Conservation (phyloP, 2,888 invertebrate species). For the Apodemia mormo region DNA sequence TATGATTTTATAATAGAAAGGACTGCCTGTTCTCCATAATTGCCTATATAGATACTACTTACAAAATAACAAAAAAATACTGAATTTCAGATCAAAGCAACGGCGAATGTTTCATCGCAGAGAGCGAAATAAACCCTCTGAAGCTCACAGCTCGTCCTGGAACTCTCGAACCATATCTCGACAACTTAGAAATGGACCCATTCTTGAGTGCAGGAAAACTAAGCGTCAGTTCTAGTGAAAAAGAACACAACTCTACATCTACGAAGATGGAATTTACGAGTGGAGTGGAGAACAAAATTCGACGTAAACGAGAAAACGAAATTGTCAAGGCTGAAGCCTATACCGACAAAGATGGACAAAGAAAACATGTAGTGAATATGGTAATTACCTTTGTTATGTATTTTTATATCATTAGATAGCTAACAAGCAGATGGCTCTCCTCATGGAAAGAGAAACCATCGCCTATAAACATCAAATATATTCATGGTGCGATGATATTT, state of each 20-base stretch:
- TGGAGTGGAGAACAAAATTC: conserved; percentile 64
- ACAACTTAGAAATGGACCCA: conserved; percentile 74
- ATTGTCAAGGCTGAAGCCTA: conserved; percentile 87
- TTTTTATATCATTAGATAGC: no score
- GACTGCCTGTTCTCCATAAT: no score
- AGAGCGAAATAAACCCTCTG: conserved; percentile 85
- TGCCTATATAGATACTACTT: background rate
- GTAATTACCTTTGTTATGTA: conserved; percentile 62
- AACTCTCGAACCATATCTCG: conserved; percentile 67
- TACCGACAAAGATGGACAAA: conserved; percentile 85
- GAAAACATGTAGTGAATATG: conserved; percentile 88
- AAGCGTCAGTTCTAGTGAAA: conserved; percentile 61
- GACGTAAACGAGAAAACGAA: conserved; percentile 85
- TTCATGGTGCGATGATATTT: no score
- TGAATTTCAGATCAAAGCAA: conserved; percentile 79
- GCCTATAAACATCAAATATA: no score
- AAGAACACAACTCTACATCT: conserved; percentile 57
- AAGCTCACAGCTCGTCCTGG: conserved; percentile 75
- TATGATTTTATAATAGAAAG: no score
- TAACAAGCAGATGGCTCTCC: no score
- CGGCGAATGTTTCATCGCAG: conserved; percentile 84
- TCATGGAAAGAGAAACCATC: no score
- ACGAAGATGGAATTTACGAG: conserved; percentile 52
- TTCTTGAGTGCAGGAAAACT: conserved; percentile 60
- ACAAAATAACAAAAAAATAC: conserved; percentile 18